Percentiles rank a stretch among this genome's conserved stretches.
Conservation (phyloP, 2,888 invertebrate species). For the Abrostola triplasia region DNA sequence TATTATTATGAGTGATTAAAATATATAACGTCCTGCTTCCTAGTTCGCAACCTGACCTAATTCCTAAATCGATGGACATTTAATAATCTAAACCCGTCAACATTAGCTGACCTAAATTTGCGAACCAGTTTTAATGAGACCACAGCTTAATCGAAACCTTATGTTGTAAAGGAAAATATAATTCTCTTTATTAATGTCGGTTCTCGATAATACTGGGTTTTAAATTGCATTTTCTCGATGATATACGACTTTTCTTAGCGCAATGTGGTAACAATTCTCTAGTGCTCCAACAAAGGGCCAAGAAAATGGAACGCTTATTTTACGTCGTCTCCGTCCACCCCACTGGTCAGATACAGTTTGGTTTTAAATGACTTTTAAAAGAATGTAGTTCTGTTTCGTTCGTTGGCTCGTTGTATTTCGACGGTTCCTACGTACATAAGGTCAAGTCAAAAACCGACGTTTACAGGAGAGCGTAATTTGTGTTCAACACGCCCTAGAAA, state of each 20-base stretch:
- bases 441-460: no score
- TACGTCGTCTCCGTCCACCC: constrained; percentile 39
- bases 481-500: no score
- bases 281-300: constrained; percentile 52
- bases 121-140: constrained; percentile 26
- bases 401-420: constrained; percentile 19
- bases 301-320: constrained; percentile 55
- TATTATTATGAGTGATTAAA: background rate
- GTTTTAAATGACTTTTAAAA: constrained; percentile 60
- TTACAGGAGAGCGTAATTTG: no score
- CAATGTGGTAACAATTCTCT: constrained; percentile 48
- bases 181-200: constrained; percentile 34
- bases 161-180: constrained; percentile 24
- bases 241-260: constrained; percentile 50
- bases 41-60: background rate
- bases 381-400: constrained; percentile 45
- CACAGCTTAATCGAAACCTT: constrained; percentile 30
- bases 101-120: constrained; percentile 25
- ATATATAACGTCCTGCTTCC: background rate
- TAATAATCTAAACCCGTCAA: constrained; percentile 17
- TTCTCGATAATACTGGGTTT: constrained; percentile 38
- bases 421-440: no score
- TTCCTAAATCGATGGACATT: constrained; percentile 1
- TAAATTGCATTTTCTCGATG: constrained; percentile 53
- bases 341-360: constrained; percentile 57